Evolutionary conservation across 2,888 invertebrate species (phyloP), one percentile per base, ranked within the genome.

Genomic region (Dicyrtoma fusca): DNA sequence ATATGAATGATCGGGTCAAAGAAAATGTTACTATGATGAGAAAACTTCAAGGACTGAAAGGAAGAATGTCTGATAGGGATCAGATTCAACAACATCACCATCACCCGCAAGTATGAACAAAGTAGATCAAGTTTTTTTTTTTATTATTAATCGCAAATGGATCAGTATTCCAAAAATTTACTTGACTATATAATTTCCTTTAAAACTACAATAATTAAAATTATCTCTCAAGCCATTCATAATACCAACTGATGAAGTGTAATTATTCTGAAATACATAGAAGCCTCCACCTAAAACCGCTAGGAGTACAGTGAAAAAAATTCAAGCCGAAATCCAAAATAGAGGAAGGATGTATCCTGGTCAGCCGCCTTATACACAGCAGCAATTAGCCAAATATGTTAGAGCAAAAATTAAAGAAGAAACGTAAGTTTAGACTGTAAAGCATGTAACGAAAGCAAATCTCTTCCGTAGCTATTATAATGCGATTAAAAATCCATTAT

Each of bases 371-470:
- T 78, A 78, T 44, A 72, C 75, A 11, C 66, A 73, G 0, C 66
- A 73, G 25, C 78, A 78, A 66, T 47, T 78, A 53, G 62, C 74
- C 23, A 72, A 74, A 63, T 78, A 78, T 66, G 78, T 77, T 17
- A 75, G 74, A 47, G 66, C 76, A 5, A 77, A 76, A 69, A 63
- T 71, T 57, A 63, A 57, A 26, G 63, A 63, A 71, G 71, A 71
- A 57, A 64, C 64, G 71, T 71, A 71, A 63, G 62, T 64, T 11
- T 19, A 47, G 47, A 10, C 19, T 17, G n/a, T 44, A 10, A 17
- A 44, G 13, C 55, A 21, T 55, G 6, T 23, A 21, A 13, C 34
- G 34, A 34, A 34, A 5, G 34, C 34, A n/a, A n/a, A n/a, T n/a
- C n/a, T n/a, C n/a, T n/a, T n/a, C 8, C 34, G 8, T 34, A 34